phyloP scores from a whole-genome alignment of 2,888 invertebrate genomes.

The Drosophila paucipuncta region DNA sequence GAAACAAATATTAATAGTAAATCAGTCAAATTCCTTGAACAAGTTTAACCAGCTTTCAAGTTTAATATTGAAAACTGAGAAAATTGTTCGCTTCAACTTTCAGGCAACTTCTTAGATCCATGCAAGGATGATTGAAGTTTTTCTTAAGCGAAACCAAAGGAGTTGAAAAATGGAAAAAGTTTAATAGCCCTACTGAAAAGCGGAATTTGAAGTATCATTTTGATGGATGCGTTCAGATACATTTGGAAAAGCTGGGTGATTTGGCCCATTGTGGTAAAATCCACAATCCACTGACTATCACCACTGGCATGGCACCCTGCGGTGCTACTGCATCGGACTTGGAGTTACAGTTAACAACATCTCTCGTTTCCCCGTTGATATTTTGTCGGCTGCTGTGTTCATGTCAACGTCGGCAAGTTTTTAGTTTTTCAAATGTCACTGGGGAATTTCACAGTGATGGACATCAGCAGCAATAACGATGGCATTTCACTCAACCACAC shows the following conservation, averaged over 20 bases:
- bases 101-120: constrained; percentile 14
- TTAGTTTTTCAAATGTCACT: constrained; percentile 79
- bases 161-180: constrained; percentile 28
- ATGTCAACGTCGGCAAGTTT: constrained; percentile 70
- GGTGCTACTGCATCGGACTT: constrained; percentile 6
- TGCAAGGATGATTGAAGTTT: background rate
- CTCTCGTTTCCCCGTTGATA: constrained; percentile 28
- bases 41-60: constrained; percentile 6
- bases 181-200: constrained; percentile 31
- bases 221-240: constrained; percentile 63
- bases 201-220: constrained; percentile 56
- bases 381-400: constrained; percentile 52
- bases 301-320: constrained; percentile 15
- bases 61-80: constrained; percentile 18
- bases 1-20: background rate
- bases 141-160: background rate
- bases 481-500: constrained; percentile 1
- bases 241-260: constrained; percentile 37
- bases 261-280: constrained; percentile 48
- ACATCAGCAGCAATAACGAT: constrained; percentile 55
- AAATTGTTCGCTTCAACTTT: constrained; percentile 40
- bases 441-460: constrained; percentile 77
- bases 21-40: background rate
- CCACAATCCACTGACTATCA: constrained; percentile 16
- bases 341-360: constrained; percentile 23